Evolutionary conservation across 2,888 invertebrate species (phyloP).

Genomic region (Nomada fabriciana): DNA sequence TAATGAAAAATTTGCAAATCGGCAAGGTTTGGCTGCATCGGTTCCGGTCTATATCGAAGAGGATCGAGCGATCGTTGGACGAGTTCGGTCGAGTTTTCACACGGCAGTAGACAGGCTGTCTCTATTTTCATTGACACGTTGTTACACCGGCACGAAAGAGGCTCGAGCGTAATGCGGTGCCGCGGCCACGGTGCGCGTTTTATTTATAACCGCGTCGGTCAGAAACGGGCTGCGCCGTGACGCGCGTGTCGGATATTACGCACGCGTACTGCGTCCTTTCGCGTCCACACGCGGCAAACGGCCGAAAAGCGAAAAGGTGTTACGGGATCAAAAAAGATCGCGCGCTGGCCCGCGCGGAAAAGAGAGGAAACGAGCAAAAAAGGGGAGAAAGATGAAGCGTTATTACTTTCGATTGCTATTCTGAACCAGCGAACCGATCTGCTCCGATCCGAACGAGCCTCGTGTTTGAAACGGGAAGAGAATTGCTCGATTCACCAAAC

Average conservation of each 20-base stretch:
- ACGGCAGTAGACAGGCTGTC: constrained; percentile 53
- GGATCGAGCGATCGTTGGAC: constrained; percentile 25
- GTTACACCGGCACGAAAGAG: constrained; percentile 65
- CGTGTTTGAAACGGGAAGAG: constrained; percentile 33
- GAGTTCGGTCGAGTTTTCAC: constrained; percentile 3
- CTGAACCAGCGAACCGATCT: constrained; percentile 4
- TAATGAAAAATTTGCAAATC: too few species aligned
- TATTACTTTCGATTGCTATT: constrained; percentile 29
- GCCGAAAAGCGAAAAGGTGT: constrained; percentile 56
- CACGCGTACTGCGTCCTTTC: constrained; percentile 60
- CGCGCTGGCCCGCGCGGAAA: background rate
- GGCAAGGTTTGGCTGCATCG: too few species aligned
- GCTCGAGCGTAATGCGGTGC: constrained; percentile 63
- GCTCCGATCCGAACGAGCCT: background rate
- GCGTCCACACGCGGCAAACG: constrained; percentile 41
- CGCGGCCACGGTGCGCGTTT: constrained; percentile 64
- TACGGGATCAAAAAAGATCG: constrained; percentile 43
- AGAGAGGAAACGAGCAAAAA: background rate
- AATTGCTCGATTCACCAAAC: constrained; percentile 34
- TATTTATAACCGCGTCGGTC: constrained; percentile 69
- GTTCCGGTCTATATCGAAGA: background rate
- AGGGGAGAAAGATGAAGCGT: background rate
- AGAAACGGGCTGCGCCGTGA: constrained; percentile 66
- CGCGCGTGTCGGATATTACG: constrained; percentile 74
- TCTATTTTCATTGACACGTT: constrained; percentile 72